Evolutionary conservation across 1,140 invertebrate genomes (phyloP), one percentile per base, ranked within the genome.

Genomic region (Marisa cornuarietis): DNA sequence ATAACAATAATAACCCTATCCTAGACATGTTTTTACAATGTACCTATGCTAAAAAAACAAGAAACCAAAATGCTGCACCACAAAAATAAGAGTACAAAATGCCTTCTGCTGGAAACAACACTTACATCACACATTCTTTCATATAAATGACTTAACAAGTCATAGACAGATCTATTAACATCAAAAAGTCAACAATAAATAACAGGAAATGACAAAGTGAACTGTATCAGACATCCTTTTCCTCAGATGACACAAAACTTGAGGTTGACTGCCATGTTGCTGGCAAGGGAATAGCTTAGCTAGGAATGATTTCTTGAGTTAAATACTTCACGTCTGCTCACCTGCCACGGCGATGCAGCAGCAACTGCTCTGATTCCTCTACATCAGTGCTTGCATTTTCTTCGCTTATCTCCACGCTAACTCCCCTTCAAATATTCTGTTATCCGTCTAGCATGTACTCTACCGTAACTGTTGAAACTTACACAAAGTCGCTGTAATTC

Each of bases 21-120:
- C 66, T 31, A 42, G 31, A 42, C 31, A 11, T 68, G 22, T 13
- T 13, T 68, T 58, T 65, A 79, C 13, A 10, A 52, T 26, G 71
- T 71, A 71, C 26, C 69, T 11, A 76, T 61, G 61, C 13, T 42
- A 54, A 31, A 71, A 80, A 76, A 76, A 65, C 74, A 24, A 52
- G n/a, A n/a, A 65, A 22, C 31, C 79, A n/a, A 76, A 80, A 31
- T 76, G 31, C 31, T 42, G 31, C 31, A 42, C 2, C 31, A 42
- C 0, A 42, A 42, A 42, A 42, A 42, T 42, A 42, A 42, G 31
- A 42, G 31, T 42, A 42, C 31, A 42, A 42, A 42, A 80, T 49
- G 62, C 14, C 75, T 58, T 61, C 16, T 16, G n/a, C 20, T 31
- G 54, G 20, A 61, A 24, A 61, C 31, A 49, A 18, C 22, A 58